A percentile compares a stretch with the other conserved stretches of the same genome.
Evolutionary conservation across 2,113 vertebrate species (phyloP).

Genomic region (Tamias sibiricus): DNA sequence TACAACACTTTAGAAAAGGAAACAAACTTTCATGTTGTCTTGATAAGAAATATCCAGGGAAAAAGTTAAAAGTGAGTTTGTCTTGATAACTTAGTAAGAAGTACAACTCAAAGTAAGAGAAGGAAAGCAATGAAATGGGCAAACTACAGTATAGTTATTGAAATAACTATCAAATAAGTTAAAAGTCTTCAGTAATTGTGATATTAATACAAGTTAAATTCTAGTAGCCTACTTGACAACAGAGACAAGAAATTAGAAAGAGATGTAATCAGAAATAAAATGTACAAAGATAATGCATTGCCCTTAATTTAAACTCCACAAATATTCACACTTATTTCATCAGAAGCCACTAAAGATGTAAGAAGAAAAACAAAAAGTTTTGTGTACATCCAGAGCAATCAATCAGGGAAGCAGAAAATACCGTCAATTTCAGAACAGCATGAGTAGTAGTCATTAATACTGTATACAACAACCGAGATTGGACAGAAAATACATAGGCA

Average conservation of each 20-base stretch:
- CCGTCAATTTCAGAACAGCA: background rate
- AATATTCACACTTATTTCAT: slow-evolving; percentile 16
- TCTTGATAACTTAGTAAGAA: background rate
- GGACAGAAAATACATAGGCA: background rate
- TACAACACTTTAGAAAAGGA: slow-evolving; percentile 16
- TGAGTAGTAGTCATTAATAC: background rate
- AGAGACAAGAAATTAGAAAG: background rate
- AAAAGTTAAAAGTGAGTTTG: background rate
- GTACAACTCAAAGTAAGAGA: background rate
- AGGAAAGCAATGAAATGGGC: background rate
- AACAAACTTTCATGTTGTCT: slow-evolving; percentile 17
- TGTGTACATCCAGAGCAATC: background rate
- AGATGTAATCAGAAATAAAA: background rate
- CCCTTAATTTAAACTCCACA: slow-evolving; percentile 15
- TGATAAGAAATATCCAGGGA: background rate
- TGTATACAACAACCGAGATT: background rate
- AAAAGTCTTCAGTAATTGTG: background rate
- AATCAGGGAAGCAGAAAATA: background rate
- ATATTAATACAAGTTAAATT: background rate
- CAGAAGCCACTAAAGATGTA: background rate
- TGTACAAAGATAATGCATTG: background rate
- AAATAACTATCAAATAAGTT: background rate
- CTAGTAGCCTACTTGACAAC: background rate
- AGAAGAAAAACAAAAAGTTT: background rate
- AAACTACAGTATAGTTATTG: background rate